These are phyloP conservation scores for Liasis olivaceus DNA, from an alignment of 2,797 vertebrate species.

Conservation along the genomic window DNA sequence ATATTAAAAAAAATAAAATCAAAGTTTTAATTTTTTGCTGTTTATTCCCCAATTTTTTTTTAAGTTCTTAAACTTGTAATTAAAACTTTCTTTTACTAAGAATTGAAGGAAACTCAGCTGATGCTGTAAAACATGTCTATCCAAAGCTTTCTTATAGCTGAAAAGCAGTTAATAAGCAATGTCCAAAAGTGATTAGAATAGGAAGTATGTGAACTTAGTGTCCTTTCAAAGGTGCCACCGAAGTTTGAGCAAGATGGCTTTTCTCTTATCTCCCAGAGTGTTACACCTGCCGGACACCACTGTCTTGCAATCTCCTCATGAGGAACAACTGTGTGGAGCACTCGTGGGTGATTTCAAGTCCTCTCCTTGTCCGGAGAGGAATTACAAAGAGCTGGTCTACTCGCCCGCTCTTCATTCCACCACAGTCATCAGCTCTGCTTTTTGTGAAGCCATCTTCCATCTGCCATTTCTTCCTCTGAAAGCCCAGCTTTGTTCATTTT, in stretches of 20 bases:
- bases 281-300: too few species aligned
- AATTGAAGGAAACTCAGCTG: neutral
- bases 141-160: neutral
- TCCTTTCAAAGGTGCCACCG: neutral
- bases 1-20: neutral
- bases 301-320: too few species aligned
- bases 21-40: neutral
- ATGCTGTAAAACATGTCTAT: neutral
- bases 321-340: neutral
- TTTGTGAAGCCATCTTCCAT: neutral
- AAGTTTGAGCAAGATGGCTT: neutral
- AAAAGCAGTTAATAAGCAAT: neutral
- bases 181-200: neutral
- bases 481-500: neutral
- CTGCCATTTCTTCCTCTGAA: neutral
- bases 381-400: neutral
- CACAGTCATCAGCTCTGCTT: neutral
- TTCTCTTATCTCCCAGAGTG: neutral
- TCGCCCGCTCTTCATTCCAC: neutral
- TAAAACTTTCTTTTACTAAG: neutral
- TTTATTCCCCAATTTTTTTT: neutral
- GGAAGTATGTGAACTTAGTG: neutral
- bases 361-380: neutral
- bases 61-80: neutral
- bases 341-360: neutral